Percentiles rank a stretch among this genome's conserved stretches.
These are phyloP conservation scores for Allacma fusca DNA, from an alignment of 2,888 invertebrate species.

Conservation along the genomic window DNA sequence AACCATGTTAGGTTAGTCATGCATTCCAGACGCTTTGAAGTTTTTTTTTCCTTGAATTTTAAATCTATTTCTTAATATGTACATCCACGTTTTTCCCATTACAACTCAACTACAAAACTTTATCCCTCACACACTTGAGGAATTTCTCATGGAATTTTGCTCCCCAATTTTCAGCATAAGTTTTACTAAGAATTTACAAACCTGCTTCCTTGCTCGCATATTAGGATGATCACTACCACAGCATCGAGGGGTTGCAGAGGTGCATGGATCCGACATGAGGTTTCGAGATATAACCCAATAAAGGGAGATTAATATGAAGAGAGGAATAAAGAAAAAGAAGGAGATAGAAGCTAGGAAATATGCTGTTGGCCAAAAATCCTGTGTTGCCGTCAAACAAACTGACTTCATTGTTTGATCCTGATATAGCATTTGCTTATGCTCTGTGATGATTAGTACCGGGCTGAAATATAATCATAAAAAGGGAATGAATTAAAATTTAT, in stretches of 20 bases:
- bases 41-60: too few relatives aligned
- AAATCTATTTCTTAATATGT: too few relatives aligned
- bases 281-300: slow-evolving; percentile 87
- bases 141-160: too few relatives aligned
- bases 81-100: too few relatives aligned
- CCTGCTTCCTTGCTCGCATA: slow-evolving; percentile 62
- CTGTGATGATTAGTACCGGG: slow-evolving; percentile 83
- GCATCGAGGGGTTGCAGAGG: slow-evolving; percentile 66
- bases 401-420: slow-evolving; percentile 73
- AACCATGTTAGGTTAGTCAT: too few relatives aligned
- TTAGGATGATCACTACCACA: slow-evolving; percentile 61
- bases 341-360: slow-evolving; percentile 83
- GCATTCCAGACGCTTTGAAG: too few relatives aligned
- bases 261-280: slow-evolving; percentile 80
- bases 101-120: too few relatives aligned
- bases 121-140: too few relatives aligned
- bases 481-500: background rate
- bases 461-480: slow-evolving; percentile 68
- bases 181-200: slow-evolving; percentile 34
- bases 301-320: slow-evolving; percentile 79
- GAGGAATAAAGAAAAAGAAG: slow-evolving; percentile 84
- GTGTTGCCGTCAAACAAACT: slow-evolving; percentile 82
- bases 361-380: slow-evolving; percentile 78
- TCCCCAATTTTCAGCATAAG: background rate
- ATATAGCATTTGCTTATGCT: slow-evolving; percentile 74